These are phyloP conservation scores for Euglossa dilemma DNA, from an alignment of 1,140 invertebrate species.

Conservation along the genomic window DNA sequence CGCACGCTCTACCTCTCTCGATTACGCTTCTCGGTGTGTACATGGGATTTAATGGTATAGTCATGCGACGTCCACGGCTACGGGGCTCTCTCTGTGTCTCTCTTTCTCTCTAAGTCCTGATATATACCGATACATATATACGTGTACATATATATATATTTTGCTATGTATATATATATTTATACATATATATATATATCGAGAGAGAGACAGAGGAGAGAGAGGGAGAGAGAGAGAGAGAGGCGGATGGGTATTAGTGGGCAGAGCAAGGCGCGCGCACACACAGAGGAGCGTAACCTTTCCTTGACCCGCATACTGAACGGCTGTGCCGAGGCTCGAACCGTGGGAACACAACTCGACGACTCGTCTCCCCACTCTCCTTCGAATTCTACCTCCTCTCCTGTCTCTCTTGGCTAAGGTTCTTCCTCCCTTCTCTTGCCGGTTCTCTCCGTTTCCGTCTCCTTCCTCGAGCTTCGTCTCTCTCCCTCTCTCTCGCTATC, in stretches of 20 bases:
- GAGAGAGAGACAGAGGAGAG: background rate
- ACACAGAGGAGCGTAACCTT: constrained; percentile 80
- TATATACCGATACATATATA: background rate
- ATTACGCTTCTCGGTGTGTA: constrained; percentile 51
- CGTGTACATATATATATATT: background rate
- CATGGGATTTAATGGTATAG: constrained; percentile 77
- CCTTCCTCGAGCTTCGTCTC: constrained; percentile 15
- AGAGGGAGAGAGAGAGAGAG: constrained; percentile 2
- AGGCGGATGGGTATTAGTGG: constrained; percentile 72
- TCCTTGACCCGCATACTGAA: constrained; percentile 83
- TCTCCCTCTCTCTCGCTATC: constrained; percentile 21
- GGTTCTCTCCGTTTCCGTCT: constrained; percentile 31
- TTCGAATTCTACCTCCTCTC: constrained; percentile 68
- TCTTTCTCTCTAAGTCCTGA: constrained; percentile 23
- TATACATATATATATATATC: background rate
- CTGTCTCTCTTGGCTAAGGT: constrained; percentile 60
- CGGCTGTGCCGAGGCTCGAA: constrained; percentile 82
- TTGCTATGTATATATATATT: background rate
- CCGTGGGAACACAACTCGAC: constrained; percentile 82
- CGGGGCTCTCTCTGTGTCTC: constrained; percentile 29
- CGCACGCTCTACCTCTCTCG: constrained; percentile 24
- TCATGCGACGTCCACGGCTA: constrained; percentile 71
- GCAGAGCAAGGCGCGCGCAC: constrained; percentile 68
- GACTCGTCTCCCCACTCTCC: constrained; percentile 77
- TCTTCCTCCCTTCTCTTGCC: constrained; percentile 41